Percentiles rank a stretch among this genome's conserved stretches.
Conservation (phyloP, 2,797 vertebrate species). For the Macropodus opercularis region DNA sequence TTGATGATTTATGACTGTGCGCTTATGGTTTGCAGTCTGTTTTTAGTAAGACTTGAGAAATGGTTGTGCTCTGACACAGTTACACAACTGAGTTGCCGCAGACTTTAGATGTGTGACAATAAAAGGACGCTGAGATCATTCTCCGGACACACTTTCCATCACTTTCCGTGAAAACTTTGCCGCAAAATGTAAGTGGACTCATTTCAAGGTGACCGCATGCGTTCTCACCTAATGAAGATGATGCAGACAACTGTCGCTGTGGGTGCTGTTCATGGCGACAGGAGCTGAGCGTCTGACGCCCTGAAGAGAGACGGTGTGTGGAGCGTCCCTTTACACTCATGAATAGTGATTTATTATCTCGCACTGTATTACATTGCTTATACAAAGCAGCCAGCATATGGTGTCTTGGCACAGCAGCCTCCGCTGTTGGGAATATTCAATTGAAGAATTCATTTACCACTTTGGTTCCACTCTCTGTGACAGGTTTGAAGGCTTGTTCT, state of each 20-base stretch:
- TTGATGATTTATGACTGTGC: conserved; percentile 22
- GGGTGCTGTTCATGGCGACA: not conserved
- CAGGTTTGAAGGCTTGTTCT: conserved; percentile 52
- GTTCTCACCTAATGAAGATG: not conserved
- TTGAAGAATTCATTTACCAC: conserved; percentile 56
- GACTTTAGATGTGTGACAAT: not conserved
- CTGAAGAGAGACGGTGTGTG: conserved; percentile 28
- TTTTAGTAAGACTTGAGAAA: conserved; percentile 23
- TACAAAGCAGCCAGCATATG: conserved; percentile 41
- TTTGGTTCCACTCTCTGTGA: conserved; percentile 51
- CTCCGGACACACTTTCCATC: not conserved
- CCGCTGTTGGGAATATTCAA: conserved; percentile 52
- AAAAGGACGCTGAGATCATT: no score
- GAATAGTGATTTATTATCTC: conserved; percentile 51
- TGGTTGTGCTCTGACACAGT: conserved; percentile 20
- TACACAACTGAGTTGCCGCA: conserved; percentile 3
- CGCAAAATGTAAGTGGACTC: not conserved
- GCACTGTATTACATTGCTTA: conserved; percentile 43
- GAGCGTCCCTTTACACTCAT: conserved; percentile 37
- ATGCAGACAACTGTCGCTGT: not conserved
- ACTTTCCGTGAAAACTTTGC: not conserved
- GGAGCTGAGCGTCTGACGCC: conserved; percentile 14
- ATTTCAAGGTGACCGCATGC: conserved; percentile 1
- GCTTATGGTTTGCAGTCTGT: conserved; percentile 25
- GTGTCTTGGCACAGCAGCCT: conserved; percentile 43